Conservation (phyloP, 2,797 vertebrate species). For the Periophthalmus magnuspinnatus region DNA sequence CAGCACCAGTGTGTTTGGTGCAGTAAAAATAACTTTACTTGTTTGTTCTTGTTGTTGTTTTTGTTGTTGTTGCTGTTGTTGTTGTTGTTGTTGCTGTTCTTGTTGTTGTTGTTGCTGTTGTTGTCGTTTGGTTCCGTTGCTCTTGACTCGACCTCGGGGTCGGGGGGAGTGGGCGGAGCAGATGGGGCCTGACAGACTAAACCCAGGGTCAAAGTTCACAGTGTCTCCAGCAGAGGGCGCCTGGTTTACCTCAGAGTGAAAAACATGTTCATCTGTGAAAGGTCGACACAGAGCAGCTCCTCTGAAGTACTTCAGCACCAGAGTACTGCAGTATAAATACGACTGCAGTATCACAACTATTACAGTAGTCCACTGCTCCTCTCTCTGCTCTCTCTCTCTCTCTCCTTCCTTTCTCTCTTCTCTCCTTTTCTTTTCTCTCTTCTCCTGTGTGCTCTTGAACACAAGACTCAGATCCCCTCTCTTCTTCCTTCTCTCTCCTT, state of each 20-base stretch:
- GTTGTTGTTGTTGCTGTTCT: no score
- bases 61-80: no score
- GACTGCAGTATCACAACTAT: no score
- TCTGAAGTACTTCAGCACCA: neutral
- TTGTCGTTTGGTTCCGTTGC: neutral
- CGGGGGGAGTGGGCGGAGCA: neutral
- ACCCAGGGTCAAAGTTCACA: constrained; percentile 4
- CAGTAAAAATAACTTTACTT: no score
- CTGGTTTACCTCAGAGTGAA: neutral
- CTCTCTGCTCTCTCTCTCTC: no score
- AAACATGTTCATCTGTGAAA: neutral
- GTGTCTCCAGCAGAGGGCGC: neutral
- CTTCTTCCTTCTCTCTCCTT: no score
- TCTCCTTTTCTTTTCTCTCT: no score
- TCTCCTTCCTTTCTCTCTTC: no score
- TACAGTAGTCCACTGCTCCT: no score
- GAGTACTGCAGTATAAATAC: neutral
- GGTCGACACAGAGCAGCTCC: neutral
- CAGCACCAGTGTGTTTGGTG: neutral
- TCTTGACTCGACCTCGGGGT: neutral
- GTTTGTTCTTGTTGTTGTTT: no score
- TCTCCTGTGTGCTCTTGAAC: no score
- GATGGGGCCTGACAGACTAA: constrained; percentile 9
- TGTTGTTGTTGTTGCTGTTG: neutral
- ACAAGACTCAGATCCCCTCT: no score